A percentile compares a stretch with the other conserved stretches of the same genome.
These are phyloP conservation scores for Cryptus armator DNA, from an alignment of 2,888 invertebrate genomes.

Conservation along the genomic window DNA sequence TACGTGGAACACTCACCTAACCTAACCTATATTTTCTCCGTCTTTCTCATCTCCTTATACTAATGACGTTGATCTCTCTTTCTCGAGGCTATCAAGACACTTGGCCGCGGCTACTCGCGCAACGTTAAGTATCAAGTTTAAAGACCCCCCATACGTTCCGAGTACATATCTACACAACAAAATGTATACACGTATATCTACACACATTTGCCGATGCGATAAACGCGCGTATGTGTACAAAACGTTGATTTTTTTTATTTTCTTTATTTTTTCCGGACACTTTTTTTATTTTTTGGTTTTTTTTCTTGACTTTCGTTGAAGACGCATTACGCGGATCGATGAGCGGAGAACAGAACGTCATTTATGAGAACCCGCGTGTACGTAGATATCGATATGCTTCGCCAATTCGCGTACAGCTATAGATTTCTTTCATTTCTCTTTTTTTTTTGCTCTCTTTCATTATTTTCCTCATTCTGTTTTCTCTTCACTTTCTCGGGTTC, in stretches of 20 bases:
- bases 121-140: slow-evolving; percentile 10
- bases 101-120: slow-evolving; percentile 4
- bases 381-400: slow-evolving; percentile 15
- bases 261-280: neutral
- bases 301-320: neutral
- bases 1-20: neutral
- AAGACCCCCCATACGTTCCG: neutral
- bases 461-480: slow-evolving; percentile 17
- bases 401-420: neutral
- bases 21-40: neutral
- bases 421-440: neutral
- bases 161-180: neutral
- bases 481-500: slow-evolving; percentile 13
- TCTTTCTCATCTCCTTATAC: slow-evolving; percentile 6
- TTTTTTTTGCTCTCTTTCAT: slow-evolving; percentile 23
- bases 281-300: neutral
- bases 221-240: too few species aligned
- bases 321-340: slow-evolving; percentile 13
- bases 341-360: slow-evolving; percentile 15
- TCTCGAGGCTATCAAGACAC: slow-evolving; percentile 22
- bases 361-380: neutral
- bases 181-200: neutral
- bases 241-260: neutral
- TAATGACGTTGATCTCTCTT: slow-evolving; percentile 4
- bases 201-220: neutral